Conservation (phyloP, 2,888 invertebrate genomes). For the Drosophila yooni region DNA sequence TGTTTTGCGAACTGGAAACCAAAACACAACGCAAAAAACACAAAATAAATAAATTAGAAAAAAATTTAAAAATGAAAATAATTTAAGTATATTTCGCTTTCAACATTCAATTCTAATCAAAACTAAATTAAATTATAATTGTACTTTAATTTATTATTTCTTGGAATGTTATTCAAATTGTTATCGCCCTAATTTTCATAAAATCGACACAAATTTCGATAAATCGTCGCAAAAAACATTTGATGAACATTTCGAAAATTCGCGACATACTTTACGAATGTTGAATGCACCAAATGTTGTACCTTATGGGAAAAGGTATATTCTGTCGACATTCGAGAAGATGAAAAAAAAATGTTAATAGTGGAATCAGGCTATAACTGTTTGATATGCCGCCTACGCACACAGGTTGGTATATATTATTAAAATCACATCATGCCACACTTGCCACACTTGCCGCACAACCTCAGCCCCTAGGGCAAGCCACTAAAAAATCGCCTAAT, state of each 20-base stretch:
- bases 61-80: background rate
- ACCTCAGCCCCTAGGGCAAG: background rate
- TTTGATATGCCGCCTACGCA: background rate
- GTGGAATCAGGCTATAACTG: background rate
- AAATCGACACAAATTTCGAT: background rate
- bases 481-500: constrained; percentile 44
- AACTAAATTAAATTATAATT: background rate
- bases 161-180: too few relatives aligned
- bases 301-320: background rate
- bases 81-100: background rate
- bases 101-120: background rate
- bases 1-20: background rate
- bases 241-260: background rate
- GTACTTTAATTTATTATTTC: too few relatives aligned
- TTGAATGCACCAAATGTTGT: background rate
- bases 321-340: background rate
- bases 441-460: background rate
- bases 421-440: constrained; percentile 21
- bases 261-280: background rate
- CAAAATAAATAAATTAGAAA: background rate
- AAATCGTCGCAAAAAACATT: background rate
- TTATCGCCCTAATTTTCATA: too few relatives aligned
- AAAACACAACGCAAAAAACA: background rate
- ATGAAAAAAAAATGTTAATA: background rate
- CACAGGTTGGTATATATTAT: background rate